phyloP scores from a whole-genome alignment of 1,140 invertebrate genomes.

The Nephotettix cincticeps region DNA sequence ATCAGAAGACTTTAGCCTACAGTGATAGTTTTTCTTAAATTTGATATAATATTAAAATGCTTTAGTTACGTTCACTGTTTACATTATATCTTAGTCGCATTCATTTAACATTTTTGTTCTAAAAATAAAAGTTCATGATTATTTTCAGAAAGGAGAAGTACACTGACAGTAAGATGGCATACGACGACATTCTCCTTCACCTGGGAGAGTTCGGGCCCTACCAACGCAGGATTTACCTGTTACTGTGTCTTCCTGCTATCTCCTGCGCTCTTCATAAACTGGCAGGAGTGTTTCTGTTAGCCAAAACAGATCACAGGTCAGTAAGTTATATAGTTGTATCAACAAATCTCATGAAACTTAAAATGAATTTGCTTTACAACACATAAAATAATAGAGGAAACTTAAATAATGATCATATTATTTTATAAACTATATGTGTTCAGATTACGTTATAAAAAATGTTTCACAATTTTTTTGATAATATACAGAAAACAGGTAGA shows the following conservation, averaged over 20 bases:
- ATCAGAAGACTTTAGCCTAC: too few species aligned
- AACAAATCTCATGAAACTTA: too few species aligned
- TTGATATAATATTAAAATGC: background rate
- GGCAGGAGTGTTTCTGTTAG: constrained; percentile 68
- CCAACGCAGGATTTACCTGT: constrained; percentile 67
- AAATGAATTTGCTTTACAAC: too few species aligned
- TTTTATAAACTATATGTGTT: too few species aligned
- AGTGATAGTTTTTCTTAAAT: background rate
- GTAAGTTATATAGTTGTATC: too few species aligned
- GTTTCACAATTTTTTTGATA: too few species aligned
- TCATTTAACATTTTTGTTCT: background rate
- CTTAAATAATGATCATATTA: too few species aligned
- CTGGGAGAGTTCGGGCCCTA: constrained; percentile 74
- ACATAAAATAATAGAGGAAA: too few species aligned
- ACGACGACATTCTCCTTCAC: constrained; percentile 66
- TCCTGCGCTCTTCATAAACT: constrained; percentile 75
- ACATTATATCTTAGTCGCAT: background rate
- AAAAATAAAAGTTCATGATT: background rate
- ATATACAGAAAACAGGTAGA: too few species aligned
- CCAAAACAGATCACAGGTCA: constrained; percentile 59
- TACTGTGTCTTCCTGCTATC: constrained; percentile 70
- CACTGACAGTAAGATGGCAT: constrained; percentile 56
- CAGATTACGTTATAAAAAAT: too few species aligned
- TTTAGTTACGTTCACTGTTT: background rate
- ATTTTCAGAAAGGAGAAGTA: background rate